A percentile compares a stretch with the other conserved stretches of the same genome.
Evolutionary conservation across 2,113 vertebrate species (phyloP).

Genomic region (Isichthys henryi): DNA sequence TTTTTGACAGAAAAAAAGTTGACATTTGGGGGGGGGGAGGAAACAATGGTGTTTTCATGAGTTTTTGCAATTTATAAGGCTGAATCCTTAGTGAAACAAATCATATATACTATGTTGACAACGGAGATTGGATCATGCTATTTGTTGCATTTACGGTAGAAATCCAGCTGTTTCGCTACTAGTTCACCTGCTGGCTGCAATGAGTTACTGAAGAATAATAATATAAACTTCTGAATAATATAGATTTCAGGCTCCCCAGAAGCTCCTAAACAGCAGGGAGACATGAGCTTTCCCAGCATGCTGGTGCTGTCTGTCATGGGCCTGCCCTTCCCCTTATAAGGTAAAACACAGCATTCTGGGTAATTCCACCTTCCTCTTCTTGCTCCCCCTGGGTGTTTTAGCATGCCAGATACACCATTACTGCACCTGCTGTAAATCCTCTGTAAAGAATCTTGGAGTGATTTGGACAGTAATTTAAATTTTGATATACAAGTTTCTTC

Average conservation of each 20-base stretch:
- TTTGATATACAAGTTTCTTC: too few species aligned
- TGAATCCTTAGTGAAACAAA: background rate
- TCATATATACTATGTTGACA: too few species aligned
- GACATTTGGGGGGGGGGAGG: too few species aligned
- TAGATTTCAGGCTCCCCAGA: background rate
- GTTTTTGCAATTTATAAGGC: background rate
- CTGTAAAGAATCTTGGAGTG: too few species aligned
- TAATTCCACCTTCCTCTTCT: constrained; percentile 49
- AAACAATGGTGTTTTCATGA: too few species aligned
- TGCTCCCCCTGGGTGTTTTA: constrained; percentile 55
- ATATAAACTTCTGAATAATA: background rate
- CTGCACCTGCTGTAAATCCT: constrained; percentile 23
- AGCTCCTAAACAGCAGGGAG: constrained; percentile 14
- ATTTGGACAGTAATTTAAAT: too few species aligned
- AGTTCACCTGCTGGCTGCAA: background rate
- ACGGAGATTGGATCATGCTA: background rate
- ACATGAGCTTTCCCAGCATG: constrained; percentile 19
- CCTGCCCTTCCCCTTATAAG: constrained; percentile 43
- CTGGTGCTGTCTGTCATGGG: constrained; percentile 19
- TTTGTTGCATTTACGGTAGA: background rate
- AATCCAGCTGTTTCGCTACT: background rate
- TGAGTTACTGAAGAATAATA: background rate
- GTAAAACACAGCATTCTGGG: constrained; percentile 57
- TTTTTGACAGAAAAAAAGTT: too few species aligned
- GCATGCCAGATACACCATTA: constrained; percentile 57